Conservation (phyloP, 2,888 invertebrate genomes). For the Acrobasis consociella region DNA sequence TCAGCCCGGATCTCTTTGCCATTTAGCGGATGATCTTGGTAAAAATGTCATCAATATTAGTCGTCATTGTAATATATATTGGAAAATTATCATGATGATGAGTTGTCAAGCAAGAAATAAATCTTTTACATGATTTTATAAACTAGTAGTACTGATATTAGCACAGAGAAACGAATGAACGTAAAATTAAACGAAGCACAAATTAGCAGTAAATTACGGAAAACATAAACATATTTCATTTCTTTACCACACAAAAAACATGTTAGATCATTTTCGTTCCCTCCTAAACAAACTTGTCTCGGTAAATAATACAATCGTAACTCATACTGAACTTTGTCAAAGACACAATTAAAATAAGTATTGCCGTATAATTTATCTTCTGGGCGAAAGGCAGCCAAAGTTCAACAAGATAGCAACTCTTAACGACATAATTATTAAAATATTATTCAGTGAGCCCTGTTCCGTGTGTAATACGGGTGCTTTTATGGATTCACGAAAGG, state of each 20-base stretch:
- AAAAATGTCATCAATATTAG: constrained; percentile 13
- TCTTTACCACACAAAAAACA: constrained; percentile 4
- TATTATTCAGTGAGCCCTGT: constrained; percentile 1
- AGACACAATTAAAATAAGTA: constrained; percentile 30
- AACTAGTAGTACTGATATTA: background rate
- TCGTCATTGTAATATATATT: background rate
- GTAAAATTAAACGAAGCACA: background rate
- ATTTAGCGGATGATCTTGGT: constrained; percentile 21
- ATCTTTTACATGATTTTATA: background rate
- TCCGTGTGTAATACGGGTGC: constrained; percentile 8
- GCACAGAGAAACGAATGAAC: background rate
- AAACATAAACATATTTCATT: background rate
- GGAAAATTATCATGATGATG: background rate
- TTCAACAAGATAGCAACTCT: constrained; percentile 20
- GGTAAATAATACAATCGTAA: constrained; percentile 23
- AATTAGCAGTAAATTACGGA: background rate
- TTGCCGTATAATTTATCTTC: constrained; percentile 5
- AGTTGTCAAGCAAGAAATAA: background rate
- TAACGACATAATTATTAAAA: constrained; percentile 22
- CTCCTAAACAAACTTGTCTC: constrained; percentile 16
- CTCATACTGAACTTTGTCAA: constrained; percentile 31
- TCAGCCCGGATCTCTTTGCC: constrained; percentile 35
- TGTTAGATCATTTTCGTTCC: background rate
- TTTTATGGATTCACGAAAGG: constrained; percentile 29
- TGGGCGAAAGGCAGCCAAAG: constrained; percentile 11